Base-by-base conservation (phyloP, 2,797 vertebrate genomes). In the Harpagifer antarcticus region DNA sequence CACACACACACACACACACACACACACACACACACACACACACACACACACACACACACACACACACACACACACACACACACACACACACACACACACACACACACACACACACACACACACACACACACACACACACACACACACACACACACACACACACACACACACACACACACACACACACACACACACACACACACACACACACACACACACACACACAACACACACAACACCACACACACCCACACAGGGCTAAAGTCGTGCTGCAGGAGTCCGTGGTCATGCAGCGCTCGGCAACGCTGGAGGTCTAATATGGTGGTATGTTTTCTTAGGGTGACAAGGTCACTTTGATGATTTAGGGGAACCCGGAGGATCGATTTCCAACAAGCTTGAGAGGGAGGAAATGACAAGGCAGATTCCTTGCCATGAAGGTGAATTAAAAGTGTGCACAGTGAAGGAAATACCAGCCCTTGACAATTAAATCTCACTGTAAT, bases 381-480 rank as follows among this genome's bases (percentile, higher is more conserved):
- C 64, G 2, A 53, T 80, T 82, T 85, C 58, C 12, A 52, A 80
- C 40, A 84, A 47, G 33, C 64, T 65, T 31, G 15, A 45, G 14
- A 20, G 65, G 27, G 55, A 55, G 83, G 77, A 85, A 87, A 89
- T 89, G 86, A 90, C 66, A 8, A 58, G 81, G 89, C 88, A 87
- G 76, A 91, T 93, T 91, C 87, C 74, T 86, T 11, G 1, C 74
- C 19, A 17, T 57, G 68, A 50, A 55, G 70, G 71, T 0, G 1
- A 49, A 76, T 75, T 86, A 75, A 76, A 87, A 82, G 60, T 55
- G 57, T 19, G 23, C 59, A 31, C 4, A 65, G 60, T 43, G 49
- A 88, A 79, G 33, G 83, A 66, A 72, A 77, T 19, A 75, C 45
- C 57, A 76, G 78, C 78, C 50, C 23, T 16, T 54, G 59, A 63